Evolutionary conservation across 2,113 vertebrate species (phyloP), one percentile per base, ranked within the genome.

Genomic region (Scophthalmus maximus): DNA sequence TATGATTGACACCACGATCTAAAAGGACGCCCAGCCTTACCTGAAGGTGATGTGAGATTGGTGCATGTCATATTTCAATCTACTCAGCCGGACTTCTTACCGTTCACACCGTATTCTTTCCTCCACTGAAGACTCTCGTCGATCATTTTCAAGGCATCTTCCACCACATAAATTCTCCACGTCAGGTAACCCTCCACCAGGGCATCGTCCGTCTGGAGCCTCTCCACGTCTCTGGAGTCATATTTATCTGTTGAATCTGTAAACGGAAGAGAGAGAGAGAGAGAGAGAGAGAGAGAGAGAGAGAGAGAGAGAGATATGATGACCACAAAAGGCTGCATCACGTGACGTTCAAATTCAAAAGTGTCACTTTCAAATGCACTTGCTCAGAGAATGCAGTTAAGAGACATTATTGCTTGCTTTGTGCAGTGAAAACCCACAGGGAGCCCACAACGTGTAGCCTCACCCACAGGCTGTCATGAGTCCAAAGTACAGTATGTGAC

Each of bases 101-200:
- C 97, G 67, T 98, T 96, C 56, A 99, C 73, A 2, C 88, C 79
- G 68, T 92, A 95, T 7, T 99, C 97, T 76, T 96, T 98, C 49
- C 97, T 95, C 97, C 97, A 99, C 32, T 95, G 96, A 69, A 98
- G 91, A 86, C 98, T 99, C 71, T 97, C 97, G 86, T 98, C 96
- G 10, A 98, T 96, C 96, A 99, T 98, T 91, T 98, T 98, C 76
- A 99, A 75, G 0, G 97, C 87, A 56, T 99, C 96, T 1, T 98
- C 96, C 34, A 98, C 70, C 17, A 93, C 83, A 79, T 93, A 92
- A 0, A 93, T 82, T 81, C 95, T 94, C 97, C 97, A 98, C 22
- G 78, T 25, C 51, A 99, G 92, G 73, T 96, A 98, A 59, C 92
- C 87, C 59, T 97, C 95, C 80, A 96, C 88, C 93, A 95, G 91